Base-by-base conservation (phyloP, 2,797 vertebrate genomes). In the Nasua narica region DNA sequence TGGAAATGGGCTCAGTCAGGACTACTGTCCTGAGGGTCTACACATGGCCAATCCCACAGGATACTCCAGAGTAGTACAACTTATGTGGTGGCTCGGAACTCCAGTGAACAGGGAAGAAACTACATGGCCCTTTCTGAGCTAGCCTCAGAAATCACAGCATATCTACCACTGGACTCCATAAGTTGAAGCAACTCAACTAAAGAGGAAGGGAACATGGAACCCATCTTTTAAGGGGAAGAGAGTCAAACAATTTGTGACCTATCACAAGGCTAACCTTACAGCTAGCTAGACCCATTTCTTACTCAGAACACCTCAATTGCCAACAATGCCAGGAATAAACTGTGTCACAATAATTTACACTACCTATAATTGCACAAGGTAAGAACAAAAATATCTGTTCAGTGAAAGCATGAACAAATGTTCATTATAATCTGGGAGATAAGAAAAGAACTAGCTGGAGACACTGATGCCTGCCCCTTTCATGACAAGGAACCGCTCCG, bases 361-460 rank as follows among this genome's bases (percentile, higher is more conserved):
- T 72, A 52, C 27, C 16, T 90, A 5, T 79, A 87, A 90, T 65
- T 92, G 70, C 14, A 77, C 16, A 84, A 81, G 6, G 23, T 27
- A 91, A 90, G 56, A 94, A 95, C 25, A 85, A 97, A 96, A 83
- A 52, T 32, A 87, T 48, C 77, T 93, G 11, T 76, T 91, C 52
- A 91, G 72, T 91, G 52, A 92, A 52, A 81, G 50, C 16, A 58
- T 77, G 52, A 85, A 72, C 90, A 86, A 74, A 40, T 90, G 77
- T 90, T 90, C 92, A 92, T 52, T 84, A n/a, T 62, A 84, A 77
- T 88, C 65, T 90, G 46, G 48, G 91, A 92, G 69, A 50, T 37
- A 84, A 90, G 40, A 60, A 90, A 90, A 52, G 40, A 84, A 54
- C n/a, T 78, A 92, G 23, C 76, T 87, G 35, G 43, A 87, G 43